phyloP scores from a whole-genome alignment of 92 coral and sea anemone species.

The Hydrozoanthus gracilis region DNA sequence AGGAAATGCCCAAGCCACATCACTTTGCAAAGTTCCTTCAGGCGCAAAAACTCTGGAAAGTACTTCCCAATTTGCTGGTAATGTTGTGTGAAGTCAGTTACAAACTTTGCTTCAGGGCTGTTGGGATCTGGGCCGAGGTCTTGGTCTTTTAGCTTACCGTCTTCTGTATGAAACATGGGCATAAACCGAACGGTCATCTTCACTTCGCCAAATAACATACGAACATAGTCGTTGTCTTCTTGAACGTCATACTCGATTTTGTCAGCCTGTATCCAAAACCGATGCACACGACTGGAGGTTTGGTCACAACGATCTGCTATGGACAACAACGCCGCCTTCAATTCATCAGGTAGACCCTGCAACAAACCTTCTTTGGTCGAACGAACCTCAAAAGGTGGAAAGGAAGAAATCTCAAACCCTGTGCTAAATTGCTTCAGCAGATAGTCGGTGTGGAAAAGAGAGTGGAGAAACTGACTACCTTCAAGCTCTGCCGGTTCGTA shows the following conservation, averaged over 20 bases:
- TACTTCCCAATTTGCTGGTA: constrained; percentile 48
- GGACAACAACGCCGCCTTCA: constrained; percentile 36
- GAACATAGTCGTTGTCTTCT: constrained; percentile 15
- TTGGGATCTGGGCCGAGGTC: constrained; percentile 48
- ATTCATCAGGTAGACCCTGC: constrained; percentile 22
- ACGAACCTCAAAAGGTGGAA: constrained; percentile 52
- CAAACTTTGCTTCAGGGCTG: constrained; percentile 53
- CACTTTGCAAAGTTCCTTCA: constrained; percentile 61
- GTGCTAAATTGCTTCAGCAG: constrained; percentile 59
- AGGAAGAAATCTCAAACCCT: constrained; percentile 46
- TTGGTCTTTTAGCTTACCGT: constrained; percentile 49
- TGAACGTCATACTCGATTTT: constrained; percentile 48
- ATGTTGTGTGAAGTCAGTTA: constrained; percentile 41
- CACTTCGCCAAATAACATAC: constrained; percentile 57
- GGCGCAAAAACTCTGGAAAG: constrained; percentile 54
- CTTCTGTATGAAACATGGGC: constrained; percentile 57
- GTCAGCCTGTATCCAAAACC: constrained; percentile 58
- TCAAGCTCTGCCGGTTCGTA: constrained; percentile 41
- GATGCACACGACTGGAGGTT: constrained; percentile 42
- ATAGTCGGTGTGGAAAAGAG: constrained; percentile 62
- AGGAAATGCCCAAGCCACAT: constrained; percentile 44
- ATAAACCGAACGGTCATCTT: constrained; percentile 49
- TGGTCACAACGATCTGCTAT: constrained; percentile 44
- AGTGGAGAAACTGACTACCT: constrained; percentile 41
- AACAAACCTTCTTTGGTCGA: constrained; percentile 43